Conservation (phyloP, 2,113 vertebrate genomes). For the Neopipo cinnamomea region DNA sequence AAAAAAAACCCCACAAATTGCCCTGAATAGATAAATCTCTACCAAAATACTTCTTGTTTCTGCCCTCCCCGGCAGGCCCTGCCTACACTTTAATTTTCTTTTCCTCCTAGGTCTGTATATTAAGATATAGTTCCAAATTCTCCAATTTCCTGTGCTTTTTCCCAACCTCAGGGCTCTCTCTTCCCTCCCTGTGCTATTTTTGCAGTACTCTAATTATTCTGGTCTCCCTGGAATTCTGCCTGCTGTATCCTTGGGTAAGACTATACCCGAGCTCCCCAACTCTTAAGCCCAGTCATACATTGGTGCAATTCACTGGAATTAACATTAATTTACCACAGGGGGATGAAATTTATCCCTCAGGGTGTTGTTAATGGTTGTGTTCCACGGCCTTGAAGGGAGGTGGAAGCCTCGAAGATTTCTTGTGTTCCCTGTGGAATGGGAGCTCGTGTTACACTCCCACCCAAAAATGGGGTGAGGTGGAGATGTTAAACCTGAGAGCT, state of each 20-base stretch:
- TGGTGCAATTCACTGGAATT: neutral
- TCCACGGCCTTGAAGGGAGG: neutral
- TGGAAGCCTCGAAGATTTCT: neutral
- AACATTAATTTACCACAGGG: neutral
- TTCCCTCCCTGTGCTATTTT: constrained; percentile 17
- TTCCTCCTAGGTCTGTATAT: fast-evolving
- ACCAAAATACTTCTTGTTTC: neutral
- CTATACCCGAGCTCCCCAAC: neutral
- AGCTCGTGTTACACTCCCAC: no score
- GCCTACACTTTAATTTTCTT: neutral
- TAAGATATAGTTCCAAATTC: neutral
- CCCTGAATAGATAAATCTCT: neutral
- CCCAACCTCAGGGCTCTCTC: neutral
- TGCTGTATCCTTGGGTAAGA: neutral
- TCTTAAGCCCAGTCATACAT: neutral
- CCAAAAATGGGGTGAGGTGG: fast-evolving
- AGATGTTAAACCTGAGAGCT: neutral
- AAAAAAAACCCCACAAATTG: neutral
- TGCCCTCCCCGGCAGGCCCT: neutral
- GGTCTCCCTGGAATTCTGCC: neutral
- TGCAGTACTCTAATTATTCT: neutral
- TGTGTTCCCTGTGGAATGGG: fast-evolving
- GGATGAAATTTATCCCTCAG: neutral
- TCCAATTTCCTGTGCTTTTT: neutral
- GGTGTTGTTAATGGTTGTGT: neutral